Evolutionary conservation across 2,888 invertebrate species (phyloP).

Genomic region (Synanthedon tipuliformis): DNA sequence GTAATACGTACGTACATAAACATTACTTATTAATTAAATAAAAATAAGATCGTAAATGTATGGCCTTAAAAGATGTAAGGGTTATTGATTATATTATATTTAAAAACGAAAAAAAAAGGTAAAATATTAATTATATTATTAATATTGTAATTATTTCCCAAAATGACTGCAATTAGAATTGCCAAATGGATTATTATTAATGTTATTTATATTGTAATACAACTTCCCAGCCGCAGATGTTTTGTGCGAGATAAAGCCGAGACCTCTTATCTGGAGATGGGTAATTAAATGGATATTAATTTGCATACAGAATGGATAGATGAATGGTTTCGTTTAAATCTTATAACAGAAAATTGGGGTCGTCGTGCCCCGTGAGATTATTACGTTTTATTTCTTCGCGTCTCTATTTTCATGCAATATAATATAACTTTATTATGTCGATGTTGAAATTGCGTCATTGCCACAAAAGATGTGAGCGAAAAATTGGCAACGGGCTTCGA

Average conservation of each 20-base stretch:
- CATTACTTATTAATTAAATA: too few relatives aligned
- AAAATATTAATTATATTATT: too few relatives aligned
- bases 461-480: neutral
- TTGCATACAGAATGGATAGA: constrained; percentile 39
- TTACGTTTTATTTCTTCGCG: constrained; percentile 1
- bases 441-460: neutral
- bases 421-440: neutral
- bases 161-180: constrained; percentile 7
- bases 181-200: constrained; percentile 21
- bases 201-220: constrained; percentile 29
- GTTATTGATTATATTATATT: too few relatives aligned
- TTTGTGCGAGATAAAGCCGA: constrained; percentile 25
- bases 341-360: constrained; percentile 37
- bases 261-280: constrained; percentile 26
- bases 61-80: too few relatives aligned
- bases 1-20: too few relatives aligned
- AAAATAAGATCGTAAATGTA: too few relatives aligned
- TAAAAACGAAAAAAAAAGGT: too few relatives aligned
- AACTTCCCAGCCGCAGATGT: constrained; percentile 16
- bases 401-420: neutral
- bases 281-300: constrained; percentile 50
- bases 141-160: too few relatives aligned
- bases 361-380: constrained; percentile 42
- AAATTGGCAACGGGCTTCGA: neutral
- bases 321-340: constrained; percentile 28